Evolutionary conservation across 2,888 invertebrate species (phyloP).

Genomic region (Rhamnusium bicolor): DNA sequence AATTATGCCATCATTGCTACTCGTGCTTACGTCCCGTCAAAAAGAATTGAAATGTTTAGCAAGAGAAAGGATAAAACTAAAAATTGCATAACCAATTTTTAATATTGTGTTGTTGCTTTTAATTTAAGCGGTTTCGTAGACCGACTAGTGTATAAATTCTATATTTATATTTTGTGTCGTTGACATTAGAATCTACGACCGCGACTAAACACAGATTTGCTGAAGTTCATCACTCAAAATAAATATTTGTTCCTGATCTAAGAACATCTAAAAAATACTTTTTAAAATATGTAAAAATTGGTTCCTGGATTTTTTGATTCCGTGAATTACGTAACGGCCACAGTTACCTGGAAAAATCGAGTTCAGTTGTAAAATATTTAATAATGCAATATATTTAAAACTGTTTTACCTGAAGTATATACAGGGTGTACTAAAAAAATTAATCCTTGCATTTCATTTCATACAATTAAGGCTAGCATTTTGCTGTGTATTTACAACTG

Average conservation of each 20-base stretch:
- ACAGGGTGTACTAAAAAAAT: no score
- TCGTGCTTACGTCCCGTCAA: no score
- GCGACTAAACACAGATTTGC: conserved; percentile 18
- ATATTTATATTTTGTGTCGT: conserved; percentile 39
- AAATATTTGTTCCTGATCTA: conserved; percentile 37
- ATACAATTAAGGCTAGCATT: no score
- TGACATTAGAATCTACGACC: conserved; percentile 29
- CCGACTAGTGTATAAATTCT: conserved; percentile 15
- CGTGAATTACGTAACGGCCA: not conserved
- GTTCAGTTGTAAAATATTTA: no score
- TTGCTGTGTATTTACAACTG: no score
- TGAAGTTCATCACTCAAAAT: conserved; percentile 30
- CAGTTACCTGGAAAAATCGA: not conserved
- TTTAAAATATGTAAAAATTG: not conserved
- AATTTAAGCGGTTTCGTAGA: not conserved
- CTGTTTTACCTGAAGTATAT: no score
- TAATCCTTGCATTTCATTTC: no score
- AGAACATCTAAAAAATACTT: conserved; percentile 7
- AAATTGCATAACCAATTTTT: not conserved
- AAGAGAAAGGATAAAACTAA: not conserved
- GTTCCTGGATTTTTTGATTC: not conserved
- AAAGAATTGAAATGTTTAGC: no score
- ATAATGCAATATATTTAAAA: no score
- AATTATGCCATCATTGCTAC: no score
- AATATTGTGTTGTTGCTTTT: not conserved